These are phyloP conservation scores for Antennarius striatus DNA, from an alignment of 2,113 vertebrate genomes.

Conservation along the genomic window DNA sequence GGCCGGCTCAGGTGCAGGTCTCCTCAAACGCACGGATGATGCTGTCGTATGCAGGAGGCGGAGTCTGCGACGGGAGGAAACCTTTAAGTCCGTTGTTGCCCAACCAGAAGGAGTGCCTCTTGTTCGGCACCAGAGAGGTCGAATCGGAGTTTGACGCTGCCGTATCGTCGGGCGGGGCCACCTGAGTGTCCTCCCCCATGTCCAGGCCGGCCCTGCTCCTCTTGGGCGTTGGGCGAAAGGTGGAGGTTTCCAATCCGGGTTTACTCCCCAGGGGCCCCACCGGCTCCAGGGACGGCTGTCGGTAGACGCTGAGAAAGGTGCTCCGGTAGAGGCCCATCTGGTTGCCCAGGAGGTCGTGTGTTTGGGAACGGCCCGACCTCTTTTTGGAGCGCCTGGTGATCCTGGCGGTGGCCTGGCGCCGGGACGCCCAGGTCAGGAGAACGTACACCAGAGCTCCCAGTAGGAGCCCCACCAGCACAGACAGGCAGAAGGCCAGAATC, in stretches of 20 bases:
- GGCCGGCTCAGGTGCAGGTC: conserved; percentile 74
- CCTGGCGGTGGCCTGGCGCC: conserved; percentile 85
- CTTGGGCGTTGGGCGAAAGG: conserved; percentile 88
- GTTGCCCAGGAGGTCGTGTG: conserved; percentile 53
- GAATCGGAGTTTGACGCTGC: conserved; percentile 62
- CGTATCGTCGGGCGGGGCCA: conserved; percentile 76
- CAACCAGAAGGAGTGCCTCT: conserved; percentile 89
- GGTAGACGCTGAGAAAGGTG: conserved; percentile 88
- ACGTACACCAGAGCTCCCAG: conserved; percentile 89
- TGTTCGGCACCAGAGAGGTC: conserved; percentile 67
- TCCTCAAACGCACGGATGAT: conserved; percentile 92
- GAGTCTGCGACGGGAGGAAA: conserved; percentile 84
- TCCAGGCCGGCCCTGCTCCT: conserved; percentile 81
- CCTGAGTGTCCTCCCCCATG: conserved; percentile 81
- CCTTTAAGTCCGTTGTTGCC: conserved; percentile 83
- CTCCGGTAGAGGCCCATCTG: conserved; percentile 88
- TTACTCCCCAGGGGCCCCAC: conserved; percentile 88
- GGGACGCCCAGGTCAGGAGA: conserved; percentile 86
- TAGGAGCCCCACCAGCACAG: conserved; percentile 87
- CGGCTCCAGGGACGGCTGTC: conserved; percentile 89
- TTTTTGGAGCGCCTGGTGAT: conserved; percentile 84
- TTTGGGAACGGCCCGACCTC: conserved; percentile 63
- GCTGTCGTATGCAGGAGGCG: conserved; percentile 90
- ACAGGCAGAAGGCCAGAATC: conserved; percentile 90
- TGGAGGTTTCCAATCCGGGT: conserved; percentile 85